Evolutionary conservation across 1,140 invertebrate species (phyloP).

Genomic region (Spodoptera frugiperda): DNA sequence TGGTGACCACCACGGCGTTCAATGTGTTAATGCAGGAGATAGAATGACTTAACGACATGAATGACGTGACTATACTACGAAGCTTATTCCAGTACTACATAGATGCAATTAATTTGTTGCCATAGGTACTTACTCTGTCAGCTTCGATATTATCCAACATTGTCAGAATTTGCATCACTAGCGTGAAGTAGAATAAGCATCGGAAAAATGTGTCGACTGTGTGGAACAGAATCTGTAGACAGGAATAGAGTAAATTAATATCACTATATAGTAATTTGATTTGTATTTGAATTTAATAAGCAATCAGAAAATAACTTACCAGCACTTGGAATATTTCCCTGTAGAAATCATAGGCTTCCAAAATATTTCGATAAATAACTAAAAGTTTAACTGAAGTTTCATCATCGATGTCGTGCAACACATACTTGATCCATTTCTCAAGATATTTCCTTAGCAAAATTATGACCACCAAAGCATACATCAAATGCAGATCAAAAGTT

Average conservation of each 20-base stretch:
- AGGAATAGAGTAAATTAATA: neutral
- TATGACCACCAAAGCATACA: neutral
- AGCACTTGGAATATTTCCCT: neutral
- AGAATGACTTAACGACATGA: too few species aligned
- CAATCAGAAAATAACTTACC: neutral
- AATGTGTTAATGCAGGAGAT: too few species aligned
- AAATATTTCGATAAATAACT: slow-evolving; percentile 2
- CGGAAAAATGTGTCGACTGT: slow-evolving; percentile 27
- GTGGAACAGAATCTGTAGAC: slow-evolving; percentile 40
- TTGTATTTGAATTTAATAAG: too few species aligned
- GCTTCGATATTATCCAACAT: neutral
- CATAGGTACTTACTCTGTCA: neutral
- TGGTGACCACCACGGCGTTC: too few species aligned
- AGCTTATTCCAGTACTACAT: too few species aligned
- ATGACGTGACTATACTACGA: too few species aligned
- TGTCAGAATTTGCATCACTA: neutral
- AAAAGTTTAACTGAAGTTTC: neutral
- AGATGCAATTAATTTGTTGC: too few species aligned
- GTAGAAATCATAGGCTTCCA: slow-evolving; percentile 12
- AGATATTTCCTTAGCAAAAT: slow-evolving; percentile 1
- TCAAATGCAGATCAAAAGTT: neutral
- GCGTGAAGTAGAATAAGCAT: neutral
- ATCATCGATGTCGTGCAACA: neutral
- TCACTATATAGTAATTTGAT: too few species aligned
- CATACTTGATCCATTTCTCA: neutral